Base-by-base conservation (phyloP, 2,888 invertebrate species). In the Apantesis nais region DNA sequence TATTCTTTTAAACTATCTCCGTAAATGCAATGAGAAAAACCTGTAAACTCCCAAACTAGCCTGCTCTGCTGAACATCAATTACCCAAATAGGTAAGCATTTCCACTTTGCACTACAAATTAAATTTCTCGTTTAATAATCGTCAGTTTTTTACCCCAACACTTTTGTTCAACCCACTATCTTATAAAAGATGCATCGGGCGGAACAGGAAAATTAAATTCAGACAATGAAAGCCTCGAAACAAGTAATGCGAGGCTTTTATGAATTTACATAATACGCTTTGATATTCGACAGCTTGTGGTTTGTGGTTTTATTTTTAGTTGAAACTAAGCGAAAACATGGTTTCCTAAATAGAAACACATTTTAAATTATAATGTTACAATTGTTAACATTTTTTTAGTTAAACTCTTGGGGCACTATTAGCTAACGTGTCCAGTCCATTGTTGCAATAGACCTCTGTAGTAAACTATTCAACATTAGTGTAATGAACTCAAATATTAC, bases 161-260 rank as follows among this genome's bases (percentile, higher is more conserved):
- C 86, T 89, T 91, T 90, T 89, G 86, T 90, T 70, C 87, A 86
- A 75, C 60, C 74, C 86, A 89, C 90, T 91, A 91, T 92, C 89
- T 90, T 88, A 92, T 93, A 92, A 93, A 93, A 93, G 92, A 90
- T 91, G 92, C 92, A 90, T 89, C 68, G 79, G 81, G 67, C 87
- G 92, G 93, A 92, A 92, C 90, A 88, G 93, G 93, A 93, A 93
- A 93, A 93, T 93, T 93, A 93, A 93, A 92, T 91, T 88, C 85
- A 92, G 90, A 93, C 92, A 93, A 93, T 92, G 86, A 82, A 78
- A 81, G 77, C 79, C 77, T 78, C 85, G 86, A 83, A 87, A 86
- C 89, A 80, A 76, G 77, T 77, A 77, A 85, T 83, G 85, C 67
- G 72, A 66, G 78, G 75, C 78, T 81, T 84, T 74, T 78, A 75